These are phyloP conservation scores for Peromyscus nudipes DNA, from an alignment of 2,797 vertebrate species.

Conservation along the genomic window DNA sequence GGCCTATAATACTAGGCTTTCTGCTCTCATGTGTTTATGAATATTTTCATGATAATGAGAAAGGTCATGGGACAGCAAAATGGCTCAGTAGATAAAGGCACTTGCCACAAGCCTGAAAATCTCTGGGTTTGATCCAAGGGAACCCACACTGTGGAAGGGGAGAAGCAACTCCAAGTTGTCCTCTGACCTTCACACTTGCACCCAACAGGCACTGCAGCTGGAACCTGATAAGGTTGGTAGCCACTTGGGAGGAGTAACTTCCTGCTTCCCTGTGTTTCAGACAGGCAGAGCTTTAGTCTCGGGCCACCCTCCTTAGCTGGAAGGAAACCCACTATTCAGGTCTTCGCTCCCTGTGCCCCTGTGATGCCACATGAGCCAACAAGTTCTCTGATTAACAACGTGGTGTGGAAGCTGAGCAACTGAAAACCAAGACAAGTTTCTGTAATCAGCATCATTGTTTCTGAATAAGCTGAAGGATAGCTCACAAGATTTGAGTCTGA, in stretches of 20 bases:
- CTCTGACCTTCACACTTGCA: neutral
- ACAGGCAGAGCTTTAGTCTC: neutral
- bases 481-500: constrained; percentile 1
- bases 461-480: neutral
- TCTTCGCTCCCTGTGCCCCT: neutral
- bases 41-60: constrained; percentile 5
- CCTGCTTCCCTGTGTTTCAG: neutral
- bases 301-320: neutral
- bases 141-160: neutral
- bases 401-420: neutral
- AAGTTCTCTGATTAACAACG: neutral
- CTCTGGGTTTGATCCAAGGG: neutral
- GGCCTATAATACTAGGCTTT: neutral
- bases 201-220: neutral
- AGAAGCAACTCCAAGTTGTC: neutral
- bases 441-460: neutral
- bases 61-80: neutral
- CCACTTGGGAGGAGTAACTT: neutral
- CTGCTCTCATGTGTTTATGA: neutral
- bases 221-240: neutral
- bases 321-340: neutral
- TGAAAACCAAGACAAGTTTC: neutral
- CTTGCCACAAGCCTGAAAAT: neutral
- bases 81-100: neutral
- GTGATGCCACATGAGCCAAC: neutral